Percentiles rank a stretch among this genome's conserved stretches.
Evolutionary conservation across 2,888 invertebrate genomes (phyloP).

Genomic region (Hemicrepidius hirtus): DNA sequence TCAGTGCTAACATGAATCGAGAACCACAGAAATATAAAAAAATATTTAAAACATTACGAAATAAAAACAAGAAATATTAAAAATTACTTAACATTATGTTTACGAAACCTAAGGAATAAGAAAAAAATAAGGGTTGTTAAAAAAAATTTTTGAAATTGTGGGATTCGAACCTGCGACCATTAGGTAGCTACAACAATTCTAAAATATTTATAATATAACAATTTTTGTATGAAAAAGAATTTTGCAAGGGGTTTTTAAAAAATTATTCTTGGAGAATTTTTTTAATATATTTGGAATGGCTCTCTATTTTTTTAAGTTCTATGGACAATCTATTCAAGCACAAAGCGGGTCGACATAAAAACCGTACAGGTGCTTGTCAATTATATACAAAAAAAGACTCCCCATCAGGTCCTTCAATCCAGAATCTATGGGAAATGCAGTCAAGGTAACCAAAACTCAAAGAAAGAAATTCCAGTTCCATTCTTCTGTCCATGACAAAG

Average conservation of each 20-base stretch:
- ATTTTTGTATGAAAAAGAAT: too few species aligned
- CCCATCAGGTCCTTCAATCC: constrained; percentile 9
- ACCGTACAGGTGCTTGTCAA: constrained; percentile 33
- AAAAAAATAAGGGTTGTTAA: too few species aligned
- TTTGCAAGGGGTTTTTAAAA: too few species aligned
- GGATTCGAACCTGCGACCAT: too few species aligned
- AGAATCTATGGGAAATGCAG: constrained; percentile 28
- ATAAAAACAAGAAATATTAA: too few species aligned
- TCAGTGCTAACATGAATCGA: constrained; percentile 6
- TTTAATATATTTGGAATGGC: too few species aligned
- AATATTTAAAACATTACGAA: background rate
- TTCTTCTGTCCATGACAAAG: constrained; percentile 9
- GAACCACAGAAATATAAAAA: constrained; percentile 1
- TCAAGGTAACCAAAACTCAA: constrained; percentile 21
- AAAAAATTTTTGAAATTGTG: too few species aligned
- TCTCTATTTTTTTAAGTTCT: background rate
- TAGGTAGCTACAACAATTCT: too few species aligned
- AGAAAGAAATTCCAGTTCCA: constrained; percentile 5
- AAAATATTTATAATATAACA: too few species aligned
- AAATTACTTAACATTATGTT: too few species aligned
- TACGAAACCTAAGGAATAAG: too few species aligned
- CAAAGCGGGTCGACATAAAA: constrained; percentile 28
- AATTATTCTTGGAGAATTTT: too few species aligned
- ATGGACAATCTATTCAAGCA: constrained; percentile 5
- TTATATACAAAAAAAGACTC: constrained; percentile 21